Base-by-base conservation (phyloP, 1,140 invertebrate genomes). In the Leptinotarsa undecemlineata region DNA sequence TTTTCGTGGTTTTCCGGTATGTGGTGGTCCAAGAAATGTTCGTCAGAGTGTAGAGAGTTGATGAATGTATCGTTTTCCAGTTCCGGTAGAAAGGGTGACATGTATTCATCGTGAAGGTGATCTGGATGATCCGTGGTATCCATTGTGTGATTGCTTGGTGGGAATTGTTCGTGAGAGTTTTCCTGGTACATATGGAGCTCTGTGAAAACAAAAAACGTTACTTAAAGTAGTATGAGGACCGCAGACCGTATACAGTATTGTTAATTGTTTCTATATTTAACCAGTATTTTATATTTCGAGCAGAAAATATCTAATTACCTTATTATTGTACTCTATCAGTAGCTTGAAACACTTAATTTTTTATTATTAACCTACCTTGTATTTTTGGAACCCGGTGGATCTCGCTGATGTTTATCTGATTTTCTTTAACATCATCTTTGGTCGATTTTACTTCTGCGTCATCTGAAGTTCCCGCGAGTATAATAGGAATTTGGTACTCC, bases 81-180 rank as follows among this genome's bases (percentile, higher is more conserved):
- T 79, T 91, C 90, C 11, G 90, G 88, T 76, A 91, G 82, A 77
- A 89, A 91, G 20, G 90, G 90, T 74, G 89, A 90, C 89, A 90
- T 90, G 77, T 90, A 61, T 51, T 78, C 72, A 21, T 70, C 68
- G 20, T 74, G 15, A 20, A 23, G 13, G 19, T 74, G 74, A 15
- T 78, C 77, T 4, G 72, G 64, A 17, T 75, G 67, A 48, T 74
- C 71, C 13, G 42, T 23, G 17, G 14, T 14, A 21, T 70, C 68
- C 13, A 85, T 82, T 15, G 68, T 70, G 47, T 70, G 4, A 23
- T 70, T 70, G 17, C n/a, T 23, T 62, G 72, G 73, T 78, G 80
- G 73, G 57, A 75, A 74, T 19, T 17, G 23, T 73, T 77, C 62
- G 21, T 72, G 33, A 57, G 51, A 57, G 0, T 57, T 8, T 14